These are phyloP conservation scores for Abramis brama DNA, from an alignment of 2,113 vertebrate genomes.

Conservation along the genomic window DNA sequence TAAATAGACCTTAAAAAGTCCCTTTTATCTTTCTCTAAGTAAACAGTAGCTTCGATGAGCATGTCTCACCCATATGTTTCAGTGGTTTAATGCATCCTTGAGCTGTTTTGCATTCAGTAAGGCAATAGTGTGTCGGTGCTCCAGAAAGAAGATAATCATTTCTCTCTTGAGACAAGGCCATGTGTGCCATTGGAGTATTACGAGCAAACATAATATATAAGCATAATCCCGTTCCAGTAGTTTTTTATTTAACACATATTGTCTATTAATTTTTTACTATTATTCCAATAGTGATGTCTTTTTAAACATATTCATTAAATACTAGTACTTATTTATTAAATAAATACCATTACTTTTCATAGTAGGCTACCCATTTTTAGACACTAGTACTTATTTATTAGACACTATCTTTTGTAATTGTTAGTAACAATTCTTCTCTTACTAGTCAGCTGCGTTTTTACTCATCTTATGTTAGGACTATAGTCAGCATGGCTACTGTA, in stretches of 20 bases:
- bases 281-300: too few relatives aligned
- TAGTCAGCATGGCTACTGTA: too few relatives aligned
- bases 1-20: neutral
- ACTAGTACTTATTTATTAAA: too few relatives aligned
- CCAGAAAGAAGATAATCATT: conserved; percentile 4
- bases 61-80: neutral
- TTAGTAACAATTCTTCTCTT: too few relatives aligned
- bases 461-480: too few relatives aligned
- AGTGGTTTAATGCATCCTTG: conserved; percentile 16
- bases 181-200: neutral
- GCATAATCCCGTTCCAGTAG: neutral
- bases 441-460: too few relatives aligned
- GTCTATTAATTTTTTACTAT: too few relatives aligned
- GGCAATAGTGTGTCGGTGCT: neutral
- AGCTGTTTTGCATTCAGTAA: neutral
- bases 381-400: too few relatives aligned
- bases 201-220: neutral
- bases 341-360: too few relatives aligned
- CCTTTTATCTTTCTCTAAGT: neutral
- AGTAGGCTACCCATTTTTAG: too few relatives aligned
- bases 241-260: neutral
- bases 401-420: too few relatives aligned
- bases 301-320: too few relatives aligned
- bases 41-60: neutral
- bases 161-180: conserved; percentile 7